These are phyloP conservation scores for Lithobates pipiens DNA, from an alignment of 2,797 vertebrate genomes.

Conservation along the genomic window DNA sequence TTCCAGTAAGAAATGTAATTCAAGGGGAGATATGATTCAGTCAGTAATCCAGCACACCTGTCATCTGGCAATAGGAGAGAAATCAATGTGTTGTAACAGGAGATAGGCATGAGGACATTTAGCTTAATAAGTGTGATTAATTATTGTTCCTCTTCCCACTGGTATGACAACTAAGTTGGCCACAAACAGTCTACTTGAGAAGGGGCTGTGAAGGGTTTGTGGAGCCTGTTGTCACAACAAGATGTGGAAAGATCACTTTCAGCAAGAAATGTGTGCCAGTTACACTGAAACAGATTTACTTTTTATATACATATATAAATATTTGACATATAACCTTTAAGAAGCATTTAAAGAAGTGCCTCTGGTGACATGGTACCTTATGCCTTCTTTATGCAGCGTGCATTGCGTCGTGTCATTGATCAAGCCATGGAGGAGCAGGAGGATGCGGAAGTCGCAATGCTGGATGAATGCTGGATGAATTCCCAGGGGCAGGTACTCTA, in stretches of 20 bases:
- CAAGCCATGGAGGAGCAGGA: too few species aligned
- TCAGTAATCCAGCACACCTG: background rate
- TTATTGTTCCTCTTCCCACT: background rate
- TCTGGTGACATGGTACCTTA: too few species aligned
- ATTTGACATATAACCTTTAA: background rate
- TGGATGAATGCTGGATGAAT: too few species aligned
- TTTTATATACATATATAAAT: background rate
- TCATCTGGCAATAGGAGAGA: conserved; percentile 25
- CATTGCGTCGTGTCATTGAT: too few species aligned
- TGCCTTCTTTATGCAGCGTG: too few species aligned
- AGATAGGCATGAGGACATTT: conserved; percentile 22
- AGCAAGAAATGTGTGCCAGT: background rate
- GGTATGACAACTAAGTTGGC: background rate
- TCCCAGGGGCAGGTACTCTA: too few species aligned
- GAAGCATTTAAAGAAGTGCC: too few species aligned
- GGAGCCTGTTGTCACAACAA: conserved; percentile 29
- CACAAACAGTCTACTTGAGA: background rate
- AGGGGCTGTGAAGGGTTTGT: background rate
- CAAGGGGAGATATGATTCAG: conserved; percentile 7
- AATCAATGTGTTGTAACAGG: conserved; percentile 41
- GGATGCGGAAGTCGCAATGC: too few species aligned
- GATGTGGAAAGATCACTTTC: background rate
- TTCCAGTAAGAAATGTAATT: conserved; percentile 14
- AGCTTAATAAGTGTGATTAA: conserved; percentile 11
- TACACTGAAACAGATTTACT: background rate